These are phyloP conservation scores for Callinectes sapidus DNA, from an alignment of 2,888 invertebrate species.

Conservation along the genomic window DNA sequence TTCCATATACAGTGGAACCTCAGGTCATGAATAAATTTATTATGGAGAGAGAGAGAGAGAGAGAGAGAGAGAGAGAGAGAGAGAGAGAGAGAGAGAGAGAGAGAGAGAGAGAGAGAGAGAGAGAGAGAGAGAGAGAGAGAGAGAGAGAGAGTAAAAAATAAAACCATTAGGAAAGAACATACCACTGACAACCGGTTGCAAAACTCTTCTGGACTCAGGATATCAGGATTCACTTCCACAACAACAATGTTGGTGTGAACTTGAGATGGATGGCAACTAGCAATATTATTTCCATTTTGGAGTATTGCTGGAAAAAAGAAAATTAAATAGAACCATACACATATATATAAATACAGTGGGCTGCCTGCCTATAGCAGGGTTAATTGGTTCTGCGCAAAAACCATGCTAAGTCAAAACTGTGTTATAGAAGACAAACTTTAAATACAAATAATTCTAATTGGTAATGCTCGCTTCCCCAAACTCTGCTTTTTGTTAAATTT, in stretches of 20 bases:
- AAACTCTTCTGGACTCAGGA: conserved; percentile 55
- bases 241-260: conserved; percentile 61
- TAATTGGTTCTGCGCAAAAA: no score
- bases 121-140: neutral
- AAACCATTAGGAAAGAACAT: neutral
- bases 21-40: no score
- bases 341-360: no score
- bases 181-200: conserved; percentile 50
- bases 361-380: no score
- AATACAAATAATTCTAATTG: no score
- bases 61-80: no score
- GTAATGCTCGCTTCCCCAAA: no score
- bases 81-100: neutral
- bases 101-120: neutral
- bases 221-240: conserved; percentile 44
- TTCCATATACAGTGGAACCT: no score
- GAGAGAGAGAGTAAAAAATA: neutral
- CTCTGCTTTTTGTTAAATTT: no score
- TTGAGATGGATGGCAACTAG: conserved; percentile 32
- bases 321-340: neutral
- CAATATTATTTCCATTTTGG: conserved; percentile 42
- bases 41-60: no score
- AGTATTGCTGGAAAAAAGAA: conserved; percentile 42
- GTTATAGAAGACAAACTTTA: no score
- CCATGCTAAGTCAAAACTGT: no score